Evolutionary conservation across 1,140 invertebrate species (phyloP), one percentile per base, ranked within the genome.

Genomic region (Drosophila simulans): DNA sequence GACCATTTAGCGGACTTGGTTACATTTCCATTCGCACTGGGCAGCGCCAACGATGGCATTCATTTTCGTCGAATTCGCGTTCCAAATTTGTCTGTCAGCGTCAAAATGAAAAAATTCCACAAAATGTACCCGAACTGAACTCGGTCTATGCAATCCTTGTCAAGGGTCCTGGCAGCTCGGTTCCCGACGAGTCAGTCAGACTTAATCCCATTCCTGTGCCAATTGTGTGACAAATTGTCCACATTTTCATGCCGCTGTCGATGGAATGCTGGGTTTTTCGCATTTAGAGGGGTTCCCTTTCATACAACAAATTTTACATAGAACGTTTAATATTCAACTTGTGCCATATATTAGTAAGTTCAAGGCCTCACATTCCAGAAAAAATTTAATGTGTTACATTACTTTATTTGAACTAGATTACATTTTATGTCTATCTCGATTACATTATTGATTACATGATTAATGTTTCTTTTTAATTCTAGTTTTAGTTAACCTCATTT

Each of bases 211-310:
- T 40, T 17, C 43, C 31, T 40, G 11, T 69, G 53, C 62, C 77
- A 90, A 89, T 89, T 84, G 84, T 84, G 84, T 89, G 84, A 89
- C 73, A 89, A 89, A 89, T 89, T 84, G 84, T 89, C 62, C 57
- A 64, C 62, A 77, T 80, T 83, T 83, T 57, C 75, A 63, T 76
- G 71, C 56, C 60, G 55, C 70, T 76, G 70, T 57, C 59, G 75
- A 70, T 83, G 42, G 49, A 52, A 49, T 52, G 52, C 53, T 65
- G 46, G 49, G 17, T n/a, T 59, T 52, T 48, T 49, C 17, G 13
- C 20, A n/a, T 34, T 17, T 13, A 31, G 37, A 20, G 25, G 17
- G 3, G 10, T 5, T 1, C 17, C 15, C 39, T 51, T 39, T 48
- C 46, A 34, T 39, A 37, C 39, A 20, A 27, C 3, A 7, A 27